Base-by-base conservation (phyloP, 2,113 vertebrate species). In the Trichechus manatus region DNA sequence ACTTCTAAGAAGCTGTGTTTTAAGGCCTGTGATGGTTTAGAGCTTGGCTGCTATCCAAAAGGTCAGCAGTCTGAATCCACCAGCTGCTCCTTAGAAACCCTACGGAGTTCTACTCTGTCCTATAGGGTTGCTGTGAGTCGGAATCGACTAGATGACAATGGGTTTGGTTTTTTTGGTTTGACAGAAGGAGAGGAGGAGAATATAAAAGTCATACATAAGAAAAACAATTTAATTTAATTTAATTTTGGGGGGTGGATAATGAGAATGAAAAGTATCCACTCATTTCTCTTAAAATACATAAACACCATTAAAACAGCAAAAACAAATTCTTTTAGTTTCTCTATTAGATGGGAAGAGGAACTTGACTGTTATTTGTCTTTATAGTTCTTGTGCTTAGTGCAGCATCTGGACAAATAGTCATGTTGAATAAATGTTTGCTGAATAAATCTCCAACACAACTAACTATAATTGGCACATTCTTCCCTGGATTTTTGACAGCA, bases 251-350 rank as follows among this genome's bases (percentile, higher is more conserved):
- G 39, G 9, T 22, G 27, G 15, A 15, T 64, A 11, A 64, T 64
- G 23, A 79, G 23, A 75, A 87, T 68, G 56, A 83, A 96, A 90
- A 93, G 25, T 9, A 75, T 47, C 3, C 25, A 78, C n/a, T 70
- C 68, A 78, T 77, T 92, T 85, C 33, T 80, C 33, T 93, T 95
- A 78, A 92, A 96, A 66, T 42, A 92, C 27, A 68, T 33, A 77
- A 66, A 33, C 42, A 93, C 29, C 47, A 64, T 81, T 81, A 82
- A 89, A 85, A 64, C 17, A 86, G 23, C 68, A 89, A 14, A 89
- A 86, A 64, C 9, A 90, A 82, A 95, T 72, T 66, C 23, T 86
- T 91, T 80, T 78, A 86, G 33, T 59, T 86, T 93, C 33, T 92
- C 44, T 88, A 25, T 47, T 72, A 56, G 29, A 77, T 3, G 4